These are phyloP conservation scores for Piprites chloris DNA, from an alignment of 2,113 vertebrate species.

Conservation along the genomic window DNA sequence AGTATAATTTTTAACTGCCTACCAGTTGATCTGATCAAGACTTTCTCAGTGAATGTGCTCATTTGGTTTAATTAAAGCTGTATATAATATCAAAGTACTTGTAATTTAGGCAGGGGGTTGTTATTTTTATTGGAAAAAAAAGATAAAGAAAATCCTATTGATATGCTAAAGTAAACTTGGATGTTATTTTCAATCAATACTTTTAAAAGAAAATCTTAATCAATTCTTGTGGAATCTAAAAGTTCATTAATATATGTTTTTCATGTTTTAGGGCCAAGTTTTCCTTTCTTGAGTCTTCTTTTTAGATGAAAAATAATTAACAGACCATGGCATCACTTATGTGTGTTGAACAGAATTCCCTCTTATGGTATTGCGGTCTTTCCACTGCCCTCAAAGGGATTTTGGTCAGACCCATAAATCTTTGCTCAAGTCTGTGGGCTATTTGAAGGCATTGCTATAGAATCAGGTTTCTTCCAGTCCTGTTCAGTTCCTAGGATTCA, in stretches of 20 bases:
- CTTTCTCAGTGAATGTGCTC: neutral
- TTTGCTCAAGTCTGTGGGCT: neutral
- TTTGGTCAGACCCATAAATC: slow-evolving; percentile 23
- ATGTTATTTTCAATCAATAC: neutral
- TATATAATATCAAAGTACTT: neutral
- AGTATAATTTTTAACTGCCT: neutral
- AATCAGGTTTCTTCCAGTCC: neutral
- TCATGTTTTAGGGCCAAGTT: neutral
- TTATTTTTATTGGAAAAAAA: neutral
- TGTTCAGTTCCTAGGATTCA: neutral
- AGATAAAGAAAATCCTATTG: neutral
- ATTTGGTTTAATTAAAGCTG: neutral
- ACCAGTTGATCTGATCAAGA: neutral
- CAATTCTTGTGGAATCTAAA: neutral
- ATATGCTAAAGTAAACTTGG: neutral
- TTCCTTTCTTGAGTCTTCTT: neutral
- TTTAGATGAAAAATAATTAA: neutral
- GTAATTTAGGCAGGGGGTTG: neutral
- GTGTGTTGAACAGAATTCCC: neutral
- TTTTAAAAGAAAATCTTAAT: neutral
- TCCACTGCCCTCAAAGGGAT: neutral
- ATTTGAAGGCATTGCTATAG: neutral
- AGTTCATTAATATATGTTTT: neutral
- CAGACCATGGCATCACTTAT: neutral
- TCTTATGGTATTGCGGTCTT: neutral